A percentile compares a stretch with the other conserved stretches of the same genome.
Conservation (phyloP, 2,113 vertebrate species). For the Camelus bactrianus region DNA sequence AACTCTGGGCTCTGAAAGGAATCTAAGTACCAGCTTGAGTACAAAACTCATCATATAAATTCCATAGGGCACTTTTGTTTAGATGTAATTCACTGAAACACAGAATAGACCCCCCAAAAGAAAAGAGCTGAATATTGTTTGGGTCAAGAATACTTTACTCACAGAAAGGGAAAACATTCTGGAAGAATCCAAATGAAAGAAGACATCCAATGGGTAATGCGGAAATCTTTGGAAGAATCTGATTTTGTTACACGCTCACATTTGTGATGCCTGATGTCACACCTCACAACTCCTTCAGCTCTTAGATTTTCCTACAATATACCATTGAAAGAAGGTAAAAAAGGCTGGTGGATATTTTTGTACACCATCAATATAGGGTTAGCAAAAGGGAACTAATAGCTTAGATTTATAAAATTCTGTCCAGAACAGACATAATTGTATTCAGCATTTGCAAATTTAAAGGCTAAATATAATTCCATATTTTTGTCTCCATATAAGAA, state of each 20-base stretch:
- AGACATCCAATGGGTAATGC: not conserved
- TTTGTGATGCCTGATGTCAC: not conserved
- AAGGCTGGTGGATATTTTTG: not conserved
- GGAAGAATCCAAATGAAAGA: not conserved
- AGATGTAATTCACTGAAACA: not conserved
- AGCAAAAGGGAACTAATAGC: not conserved
- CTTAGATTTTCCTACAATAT: not conserved
- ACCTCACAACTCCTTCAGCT: too few species aligned
- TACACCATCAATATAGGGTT: not conserved
- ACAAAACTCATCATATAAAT: not conserved
- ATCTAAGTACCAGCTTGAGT: too few species aligned
- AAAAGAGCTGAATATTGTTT: not conserved
- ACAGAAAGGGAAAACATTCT: not conserved
- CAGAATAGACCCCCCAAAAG: not conserved
- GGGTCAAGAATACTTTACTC: not conserved
- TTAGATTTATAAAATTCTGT: not conserved
- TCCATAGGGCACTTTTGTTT: not conserved
- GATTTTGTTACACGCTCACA: not conserved
- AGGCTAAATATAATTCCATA: not conserved
- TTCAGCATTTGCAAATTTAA: not conserved
- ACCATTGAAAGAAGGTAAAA: not conserved
- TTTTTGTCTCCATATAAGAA: not conserved
- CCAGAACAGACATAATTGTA: not conserved
- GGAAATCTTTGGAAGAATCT: not conserved
- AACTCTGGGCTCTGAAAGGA: not conserved